Percentiles rank a stretch among this genome's conserved stretches.
Conservation (phyloP, 2,797 vertebrate genomes). For the Gorsachius magnificus region DNA sequence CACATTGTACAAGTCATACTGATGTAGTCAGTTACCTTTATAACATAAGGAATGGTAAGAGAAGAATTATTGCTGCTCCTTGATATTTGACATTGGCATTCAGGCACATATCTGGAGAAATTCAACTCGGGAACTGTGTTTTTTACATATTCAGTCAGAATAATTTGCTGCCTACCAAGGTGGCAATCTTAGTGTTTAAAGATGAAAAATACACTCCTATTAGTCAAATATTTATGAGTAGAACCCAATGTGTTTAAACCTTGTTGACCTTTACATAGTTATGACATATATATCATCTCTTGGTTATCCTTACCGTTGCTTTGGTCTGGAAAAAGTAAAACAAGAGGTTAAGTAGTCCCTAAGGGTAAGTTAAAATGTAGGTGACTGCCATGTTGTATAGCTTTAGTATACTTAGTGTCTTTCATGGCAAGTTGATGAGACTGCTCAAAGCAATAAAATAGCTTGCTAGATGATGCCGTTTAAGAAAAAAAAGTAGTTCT, state of each 20-base stretch:
- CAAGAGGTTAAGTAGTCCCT: conserved; percentile 71
- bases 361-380: conserved; percentile 72
- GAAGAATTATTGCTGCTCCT: conserved; percentile 1
- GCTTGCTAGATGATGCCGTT: conserved; percentile 9
- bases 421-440: conserved; percentile 60
- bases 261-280: conserved; percentile 72
- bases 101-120: conserved; percentile 6
- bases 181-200: conserved; percentile 43
- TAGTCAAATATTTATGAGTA: conserved; percentile 73
- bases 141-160: conserved; percentile 44
- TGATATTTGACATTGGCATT: conserved; percentile 9
- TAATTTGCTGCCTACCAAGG: conserved; percentile 10
- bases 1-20: neutral
- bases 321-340: conserved; percentile 72
- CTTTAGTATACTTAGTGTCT: conserved; percentile 61
- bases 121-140: neutral
- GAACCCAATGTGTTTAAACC: conserved; percentile 67
- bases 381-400: conserved; percentile 59
- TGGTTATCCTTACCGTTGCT: conserved; percentile 64
- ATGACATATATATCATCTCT: conserved; percentile 67
- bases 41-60: neutral
- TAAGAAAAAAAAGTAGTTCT: conserved; percentile 56
- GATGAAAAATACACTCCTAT: conserved; percentile 20
- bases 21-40: neutral
- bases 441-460: conserved; percentile 54